Evolutionary conservation across 2,797 vertebrate genomes (phyloP).

Genomic region (Rhadinocentrus ornatus): DNA sequence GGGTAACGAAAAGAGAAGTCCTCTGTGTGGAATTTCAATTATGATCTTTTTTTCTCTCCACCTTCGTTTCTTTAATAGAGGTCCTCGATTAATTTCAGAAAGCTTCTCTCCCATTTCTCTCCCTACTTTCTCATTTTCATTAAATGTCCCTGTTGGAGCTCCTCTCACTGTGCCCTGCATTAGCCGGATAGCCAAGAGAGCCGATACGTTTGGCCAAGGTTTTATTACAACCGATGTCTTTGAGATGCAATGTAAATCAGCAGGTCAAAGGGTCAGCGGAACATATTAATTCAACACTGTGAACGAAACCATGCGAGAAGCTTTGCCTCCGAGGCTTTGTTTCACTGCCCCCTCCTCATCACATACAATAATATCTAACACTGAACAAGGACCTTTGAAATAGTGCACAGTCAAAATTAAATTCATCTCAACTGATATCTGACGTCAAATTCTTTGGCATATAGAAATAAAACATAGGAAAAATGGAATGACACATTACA

Average conservation of each 20-base stretch:
- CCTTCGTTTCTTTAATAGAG: conserved; percentile 76
- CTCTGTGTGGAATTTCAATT: conserved; percentile 74
- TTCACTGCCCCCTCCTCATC: conserved; percentile 55
- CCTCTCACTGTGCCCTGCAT: conserved; percentile 60
- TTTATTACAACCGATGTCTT: conserved; percentile 75
- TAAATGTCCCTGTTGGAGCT: conserved; percentile 74
- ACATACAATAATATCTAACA: conserved; percentile 59
- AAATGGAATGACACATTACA: background rate
- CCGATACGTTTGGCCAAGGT: conserved; percentile 41
- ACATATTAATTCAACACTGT: conserved; percentile 70
- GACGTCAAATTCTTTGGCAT: conserved; percentile 21
- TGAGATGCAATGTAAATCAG: conserved; percentile 77
- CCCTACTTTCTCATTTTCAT: conserved; percentile 71
- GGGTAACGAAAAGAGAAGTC: conserved; percentile 49
- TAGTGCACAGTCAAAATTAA: conserved; percentile 52
- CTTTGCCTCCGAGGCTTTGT: conserved; percentile 63
- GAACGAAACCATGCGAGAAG: conserved; percentile 62
- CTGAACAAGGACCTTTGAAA: conserved; percentile 64
- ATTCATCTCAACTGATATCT: conserved; percentile 42
- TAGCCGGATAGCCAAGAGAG: conserved; percentile 60
- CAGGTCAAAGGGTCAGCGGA: conserved; percentile 71
- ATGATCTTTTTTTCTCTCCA: conserved; percentile 57
- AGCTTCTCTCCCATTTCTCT: conserved; percentile 71
- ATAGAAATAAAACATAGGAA: background rate
- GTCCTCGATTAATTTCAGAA: conserved; percentile 74